Base-by-base conservation (phyloP, 2,797 vertebrate genomes). In the Brachyalestes nurse region DNA sequence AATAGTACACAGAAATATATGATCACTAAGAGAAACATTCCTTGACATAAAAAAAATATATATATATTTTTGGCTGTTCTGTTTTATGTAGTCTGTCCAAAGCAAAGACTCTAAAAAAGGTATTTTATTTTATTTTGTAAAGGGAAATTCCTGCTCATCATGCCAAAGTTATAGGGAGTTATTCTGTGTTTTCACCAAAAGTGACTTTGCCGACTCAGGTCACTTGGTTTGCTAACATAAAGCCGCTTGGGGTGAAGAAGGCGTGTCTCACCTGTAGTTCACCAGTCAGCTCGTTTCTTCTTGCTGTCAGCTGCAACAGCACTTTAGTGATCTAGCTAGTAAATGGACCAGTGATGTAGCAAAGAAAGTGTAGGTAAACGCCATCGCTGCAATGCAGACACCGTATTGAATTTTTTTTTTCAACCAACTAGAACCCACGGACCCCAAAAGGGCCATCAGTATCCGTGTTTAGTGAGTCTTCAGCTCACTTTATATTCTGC, bases 81-180 rank as follows among this genome's bases (percentile, higher is more conserved):
- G 85, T 87, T 89, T 77, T 62, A 75, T 89, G 89, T 90, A 91
- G 91, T 88, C 81, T 85, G 86, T 87, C 85, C 78, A 79, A 85
- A 82, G 88, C 88, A 86, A 75, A 86, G 81, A 82, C 81, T 84
- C 86, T 90, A 86, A 70, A 86, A 86, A 34, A 87, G 60, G 21
- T 80, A 38, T 65, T 64, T 17, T 81, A 66, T 83, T 85, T 88
- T 84, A 83, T 77, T 77, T 77, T 79, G 47, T 78, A 23, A 75
- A 75, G 69, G 79, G 47, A 86, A 82, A 62, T 42, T 79, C 72
- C 74, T 49, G 28, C 47, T 75, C 58, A 80, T 73, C 38, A 67
- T 79, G 79, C 78, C 78, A 83, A 87, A 85, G 78, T 75, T 80
- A 45, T 87, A 82, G 85, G 23, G 73, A 60, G 71, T 85, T 82